Evolutionary conservation across 2,888 invertebrate species (phyloP).

Genomic region (Pterostichus niger): DNA sequence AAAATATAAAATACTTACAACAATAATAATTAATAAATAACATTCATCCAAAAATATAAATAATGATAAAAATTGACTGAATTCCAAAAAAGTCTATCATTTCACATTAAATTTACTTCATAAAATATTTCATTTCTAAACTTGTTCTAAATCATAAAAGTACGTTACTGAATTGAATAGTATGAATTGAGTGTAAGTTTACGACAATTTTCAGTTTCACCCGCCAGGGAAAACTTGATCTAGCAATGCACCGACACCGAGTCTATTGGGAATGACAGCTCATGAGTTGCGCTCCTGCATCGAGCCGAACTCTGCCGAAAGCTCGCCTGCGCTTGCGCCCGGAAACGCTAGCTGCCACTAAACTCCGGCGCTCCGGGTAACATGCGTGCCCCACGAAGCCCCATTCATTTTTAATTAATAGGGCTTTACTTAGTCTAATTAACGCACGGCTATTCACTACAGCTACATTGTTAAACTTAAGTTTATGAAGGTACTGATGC

Average conservation of each 20-base stretch:
- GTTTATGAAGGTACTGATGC: no score
- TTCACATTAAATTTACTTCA: no score
- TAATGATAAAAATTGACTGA: no score
- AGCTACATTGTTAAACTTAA: background rate
- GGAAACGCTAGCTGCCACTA: background rate
- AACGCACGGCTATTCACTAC: slow-evolving; percentile 19
- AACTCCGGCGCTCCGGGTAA: slow-evolving; percentile 6
- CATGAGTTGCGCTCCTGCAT: slow-evolving; percentile 23
- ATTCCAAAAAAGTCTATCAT: no score
- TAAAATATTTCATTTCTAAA: no score
- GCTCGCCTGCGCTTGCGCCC: slow-evolving; percentile 9
- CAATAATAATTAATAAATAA: no score
- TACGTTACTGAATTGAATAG: slow-evolving; percentile 7
- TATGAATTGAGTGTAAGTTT: background rate
- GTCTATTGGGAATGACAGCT: slow-evolving; percentile 43
- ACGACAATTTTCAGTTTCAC: slow-evolving; percentile 24
- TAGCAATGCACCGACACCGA: slow-evolving; percentile 1
- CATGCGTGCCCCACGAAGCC: slow-evolving; percentile 18
- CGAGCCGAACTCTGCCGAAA: slow-evolving; percentile 39
- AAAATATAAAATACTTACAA: no score
- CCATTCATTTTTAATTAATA: slow-evolving; percentile 31
- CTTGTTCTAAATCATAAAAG: background rate
- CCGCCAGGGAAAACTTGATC: slow-evolving; percentile 15
- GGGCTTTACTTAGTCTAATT: slow-evolving; percentile 36
- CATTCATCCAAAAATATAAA: no score